Evolutionary conservation across 2,888 invertebrate genomes (phyloP), one percentile per base, ranked within the genome.

Genomic region (Venustoraphidia nigricollis): DNA sequence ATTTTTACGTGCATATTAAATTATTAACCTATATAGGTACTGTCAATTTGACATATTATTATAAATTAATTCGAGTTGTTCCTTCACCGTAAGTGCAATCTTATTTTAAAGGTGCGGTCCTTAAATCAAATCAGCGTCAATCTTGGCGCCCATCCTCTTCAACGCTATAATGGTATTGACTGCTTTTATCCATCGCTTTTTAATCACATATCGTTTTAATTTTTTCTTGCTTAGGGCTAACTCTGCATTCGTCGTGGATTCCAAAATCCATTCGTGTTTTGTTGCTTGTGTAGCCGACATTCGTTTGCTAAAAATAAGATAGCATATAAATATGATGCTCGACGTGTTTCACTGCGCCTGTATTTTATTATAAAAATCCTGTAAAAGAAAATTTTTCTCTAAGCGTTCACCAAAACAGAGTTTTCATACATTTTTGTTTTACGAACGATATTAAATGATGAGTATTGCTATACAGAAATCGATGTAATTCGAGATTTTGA

Each of bases 171-270:
- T 89, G 4, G 87, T 89, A 55, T 90, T 83, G 36, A 90, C 87
- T 0, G 87, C 90, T 67, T 90, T 91, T 56, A 86, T 80, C 92
- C 92, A 93, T 42, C 91, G 76, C 62, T 88, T 81, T 68, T 89
- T 84, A 67, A 89, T 90, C 52, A 92, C 90, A 65, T 90, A 92
- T 53, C 88, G 73, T 66, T 87, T 88, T 55, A 92, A 70, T 62
- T 88, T 84, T 34, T 79, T 78, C 64, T 85, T 92, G 58, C 81
- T 82, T 52, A 87, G 74, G 52, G 76, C 77, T 45, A 85, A 73
- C 55, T 80, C 81, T 17, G 78, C 78, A 63, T 78, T 79, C 43
- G 78, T 70, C 1, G 77, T 73, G 9, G 74, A 73, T 53, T 75
- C 73, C 52, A 72, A 70, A 55, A 93, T 70, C 92, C 92, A 93